phyloP scores from a whole-genome alignment of 2,888 invertebrate genomes.

The Fissipunctia ypsillon region DNA sequence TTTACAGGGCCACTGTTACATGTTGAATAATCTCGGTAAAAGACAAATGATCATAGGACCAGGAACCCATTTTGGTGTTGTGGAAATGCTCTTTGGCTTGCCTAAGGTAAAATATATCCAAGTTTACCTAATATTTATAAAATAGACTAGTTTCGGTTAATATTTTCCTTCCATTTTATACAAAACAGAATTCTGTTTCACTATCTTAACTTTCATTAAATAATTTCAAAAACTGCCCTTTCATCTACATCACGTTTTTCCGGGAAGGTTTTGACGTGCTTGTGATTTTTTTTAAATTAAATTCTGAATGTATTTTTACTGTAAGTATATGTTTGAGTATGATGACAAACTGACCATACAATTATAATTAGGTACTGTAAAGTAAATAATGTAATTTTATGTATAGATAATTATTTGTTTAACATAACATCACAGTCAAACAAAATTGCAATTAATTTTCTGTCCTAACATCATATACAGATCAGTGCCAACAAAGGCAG shows the following conservation, averaged over 20 bases:
- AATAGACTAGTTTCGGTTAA: too few relatives aligned
- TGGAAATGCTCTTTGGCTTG: constrained; percentile 88
- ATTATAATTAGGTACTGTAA: not conserved
- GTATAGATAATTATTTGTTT: not conserved
- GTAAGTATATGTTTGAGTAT: not conserved
- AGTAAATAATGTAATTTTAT: not conserved
- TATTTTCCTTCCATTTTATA: too few relatives aligned
- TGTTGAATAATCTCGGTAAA: constrained; percentile 78
- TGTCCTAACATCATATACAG: not conserved
- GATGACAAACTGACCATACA: not conserved
- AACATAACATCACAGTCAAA: not conserved
- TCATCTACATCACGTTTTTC: not conserved
- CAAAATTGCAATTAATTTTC: constrained; percentile 8
- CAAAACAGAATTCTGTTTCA: constrained; percentile 4
- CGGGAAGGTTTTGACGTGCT: not conserved
- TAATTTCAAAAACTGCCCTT: not conserved
- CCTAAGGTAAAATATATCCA: constrained; percentile 79
- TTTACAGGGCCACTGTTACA: constrained; percentile 85
- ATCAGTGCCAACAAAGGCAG: constrained; percentile 9
- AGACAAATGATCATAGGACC: constrained; percentile 78
- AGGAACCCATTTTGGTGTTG: constrained; percentile 82
- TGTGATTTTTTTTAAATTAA: not conserved
- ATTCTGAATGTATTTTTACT: not conserved
- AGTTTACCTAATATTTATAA: too few relatives aligned
- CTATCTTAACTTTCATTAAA: constrained; percentile 8